Evolutionary conservation across 1,140 invertebrate species (phyloP).

Genomic region (Brachystomella parvula): DNA sequence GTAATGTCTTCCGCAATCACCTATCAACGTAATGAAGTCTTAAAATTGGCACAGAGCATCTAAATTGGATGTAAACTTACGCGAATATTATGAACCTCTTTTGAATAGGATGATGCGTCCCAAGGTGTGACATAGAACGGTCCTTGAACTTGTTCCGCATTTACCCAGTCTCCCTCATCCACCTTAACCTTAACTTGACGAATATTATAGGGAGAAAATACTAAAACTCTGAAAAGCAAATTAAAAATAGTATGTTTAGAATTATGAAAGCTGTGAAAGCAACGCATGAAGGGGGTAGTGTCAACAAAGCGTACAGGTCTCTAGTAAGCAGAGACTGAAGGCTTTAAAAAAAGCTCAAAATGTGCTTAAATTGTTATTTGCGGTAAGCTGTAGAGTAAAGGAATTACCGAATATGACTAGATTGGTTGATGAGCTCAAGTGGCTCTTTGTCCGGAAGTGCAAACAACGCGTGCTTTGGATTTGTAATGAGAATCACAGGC

Average conservation of each 20-base stretch:
- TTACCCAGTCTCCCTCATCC: slow-evolving; percentile 55
- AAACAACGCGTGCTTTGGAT: slow-evolving; percentile 76
- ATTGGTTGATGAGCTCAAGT: slow-evolving; percentile 55
- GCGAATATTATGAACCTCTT: slow-evolving; percentile 61
- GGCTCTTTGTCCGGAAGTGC: slow-evolving; percentile 66
- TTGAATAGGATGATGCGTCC: slow-evolving; percentile 56
- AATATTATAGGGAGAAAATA: slow-evolving; percentile 62
- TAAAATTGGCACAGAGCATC: slow-evolving; percentile 5
- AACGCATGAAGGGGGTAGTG: background rate
- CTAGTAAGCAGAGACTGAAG: background rate
- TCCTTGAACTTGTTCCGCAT: slow-evolving; percentile 52
- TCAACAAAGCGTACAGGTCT: no score
- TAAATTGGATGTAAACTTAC: slow-evolving; percentile 43
- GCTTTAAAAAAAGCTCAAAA: background rate
- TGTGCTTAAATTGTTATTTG: background rate
- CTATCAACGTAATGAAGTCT: slow-evolving; percentile 42
- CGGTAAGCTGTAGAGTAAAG: background rate
- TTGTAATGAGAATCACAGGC: slow-evolving; percentile 77
- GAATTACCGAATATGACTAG: slow-evolving; percentile 66
- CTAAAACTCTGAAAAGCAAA: slow-evolving; percentile 53
- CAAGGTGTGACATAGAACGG: slow-evolving; percentile 65
- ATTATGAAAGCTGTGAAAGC: background rate
- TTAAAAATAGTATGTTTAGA: slow-evolving; percentile 11
- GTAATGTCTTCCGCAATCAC: slow-evolving; percentile 54
- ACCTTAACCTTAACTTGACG: slow-evolving; percentile 56